Base-by-base conservation (phyloP, 2,113 vertebrate genomes). In the Tricholaema leucomelas region DNA sequence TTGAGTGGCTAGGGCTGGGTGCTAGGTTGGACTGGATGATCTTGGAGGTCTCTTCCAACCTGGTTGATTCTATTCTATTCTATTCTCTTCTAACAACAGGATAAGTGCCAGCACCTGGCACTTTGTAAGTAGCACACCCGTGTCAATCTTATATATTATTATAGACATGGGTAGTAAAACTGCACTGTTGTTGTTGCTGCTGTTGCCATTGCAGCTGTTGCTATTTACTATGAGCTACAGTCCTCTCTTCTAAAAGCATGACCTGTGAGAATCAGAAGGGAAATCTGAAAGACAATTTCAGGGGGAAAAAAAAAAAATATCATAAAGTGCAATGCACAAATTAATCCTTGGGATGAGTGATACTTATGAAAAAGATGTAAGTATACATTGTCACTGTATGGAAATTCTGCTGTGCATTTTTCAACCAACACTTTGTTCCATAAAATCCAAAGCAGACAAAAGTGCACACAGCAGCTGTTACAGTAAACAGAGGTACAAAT, bases 201-300 rank as follows among this genome's bases (percentile, higher is more conserved):
- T 36, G 38, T 69, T 87, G 50, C 90, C 77, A 65, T 14, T 52
- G 50, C 95, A 93, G 93, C 80, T 91, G 91, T 93, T 92, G 72
- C 56, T 92, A 28, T 91, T 92, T 82, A 69, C 59, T 73, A 1
- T 36, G 59, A 84, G 55, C 15, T 46, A 24, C 9, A 42, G 31
- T 46, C 7, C 24, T 75, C 70, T 30, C 42, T 85, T 77, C 70
- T 69, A 85, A 48, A 58, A 63, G 40, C 6, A 76, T 38, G 66
- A 77, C 31, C 5, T 2, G 36, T 56, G 20, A n/a, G 61, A 88
- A 65, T n/a, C 5, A 85, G 36, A 85, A 76, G 6, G 73, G 33
- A 61, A 88, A 84, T 63, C 11, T 64, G 59, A 74, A 78, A 40
- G 48, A 19, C 17, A 64, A 67, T 83, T 77, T 70, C 28, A 80